A percentile compares a stretch with the other conserved stretches of the same genome.
phyloP scores from a whole-genome alignment of 2,113 vertebrate species.

The Malaclemys terrapin region DNA sequence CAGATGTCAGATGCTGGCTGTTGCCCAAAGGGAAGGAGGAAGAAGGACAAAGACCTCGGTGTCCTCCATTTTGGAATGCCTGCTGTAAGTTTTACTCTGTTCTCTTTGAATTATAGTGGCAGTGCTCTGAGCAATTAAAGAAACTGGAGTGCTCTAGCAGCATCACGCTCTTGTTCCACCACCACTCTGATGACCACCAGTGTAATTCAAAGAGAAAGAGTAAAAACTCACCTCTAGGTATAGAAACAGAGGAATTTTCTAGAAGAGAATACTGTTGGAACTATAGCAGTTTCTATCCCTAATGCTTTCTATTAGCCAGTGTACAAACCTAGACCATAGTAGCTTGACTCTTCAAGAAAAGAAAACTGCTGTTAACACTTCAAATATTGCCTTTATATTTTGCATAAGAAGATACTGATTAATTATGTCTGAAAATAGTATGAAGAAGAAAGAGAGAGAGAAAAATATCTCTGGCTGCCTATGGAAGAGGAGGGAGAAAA shows the following conservation, averaged over 20 bases:
- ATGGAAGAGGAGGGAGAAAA: slow-evolving; percentile 9
- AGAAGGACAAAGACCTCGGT: slow-evolving; percentile 68
- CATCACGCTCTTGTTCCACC: slow-evolving; percentile 63
- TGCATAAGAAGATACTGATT: slow-evolving; percentile 38
- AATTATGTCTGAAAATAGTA: slow-evolving; percentile 66
- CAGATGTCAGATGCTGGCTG: slow-evolving; percentile 63
- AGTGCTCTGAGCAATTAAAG: slow-evolving; percentile 80
- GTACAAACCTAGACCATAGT: slow-evolving; percentile 27
- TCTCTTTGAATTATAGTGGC: slow-evolving; percentile 78
- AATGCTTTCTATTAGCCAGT: slow-evolving; percentile 56
- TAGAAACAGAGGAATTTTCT: slow-evolving; percentile 62
- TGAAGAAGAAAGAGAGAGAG: neutral
- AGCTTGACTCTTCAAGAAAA: slow-evolving; percentile 14
- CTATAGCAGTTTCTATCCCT: slow-evolving; percentile 62
- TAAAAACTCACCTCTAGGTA: slow-evolving; percentile 81
- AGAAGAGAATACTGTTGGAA: slow-evolving; percentile 56
- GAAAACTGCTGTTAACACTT: slow-evolving; percentile 49
- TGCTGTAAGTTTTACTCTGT: slow-evolving; percentile 75
- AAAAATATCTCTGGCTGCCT: neutral
- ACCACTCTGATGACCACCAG: slow-evolving; percentile 78
- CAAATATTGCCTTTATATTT: slow-evolving; percentile 48
- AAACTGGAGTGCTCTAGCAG: slow-evolving; percentile 64
- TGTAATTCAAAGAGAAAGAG: slow-evolving; percentile 84
- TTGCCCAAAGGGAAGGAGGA: slow-evolving; percentile 76
- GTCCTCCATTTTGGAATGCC: slow-evolving; percentile 75